Base-by-base conservation (phyloP, 2,888 invertebrate species). In the Eupsilia transversa region DNA sequence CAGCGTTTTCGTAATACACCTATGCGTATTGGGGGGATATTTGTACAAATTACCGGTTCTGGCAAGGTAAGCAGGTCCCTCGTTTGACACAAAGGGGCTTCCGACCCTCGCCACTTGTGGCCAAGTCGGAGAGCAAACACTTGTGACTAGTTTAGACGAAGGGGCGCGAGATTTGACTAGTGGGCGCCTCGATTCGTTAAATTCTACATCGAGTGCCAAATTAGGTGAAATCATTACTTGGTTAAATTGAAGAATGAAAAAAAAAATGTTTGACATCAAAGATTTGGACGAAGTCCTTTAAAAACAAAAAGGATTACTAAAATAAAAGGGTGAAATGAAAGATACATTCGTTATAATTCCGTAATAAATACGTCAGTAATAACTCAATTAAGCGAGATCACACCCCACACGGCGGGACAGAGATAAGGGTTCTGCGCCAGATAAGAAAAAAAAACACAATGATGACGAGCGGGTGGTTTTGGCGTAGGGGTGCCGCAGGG, bases 371-470 rank as follows among this genome's bases (percentile, higher is more conserved):
- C 89, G 89, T 89, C 88, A 91, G 90, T 94, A 95, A 95, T 95
- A 95, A 95, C 95, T 95, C 94, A 94, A 96, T 96, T 96, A 95
- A 91, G 92, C 85, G 91, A 92, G 92, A 94, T 93, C 92, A 92
- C 91, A 91, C 91, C 94, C 93, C 87, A 91, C 87, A 91, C 88
- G 90, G 90, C 89, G 83, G 86, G 77, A 80, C 74, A 71, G 86
- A 85, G 91, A 92, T 91, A 92, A 89, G 89, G 87, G 89, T 90
- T 88, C 89, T 84, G 80, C 82, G 87, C 82, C 74, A 88, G 91
- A 93, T 92, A 93, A 91, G 89, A 90, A 93, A 94, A 93, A 77
- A 80, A 95, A 93, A 93, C 75, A 91, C 91, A 91, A 92, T 89
- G 81, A 83, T 85, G 90, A 87, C 85, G 89, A 90, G 88, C 91